phyloP scores from a whole-genome alignment of 2,888 invertebrate genomes.

The Acronicta alni region DNA sequence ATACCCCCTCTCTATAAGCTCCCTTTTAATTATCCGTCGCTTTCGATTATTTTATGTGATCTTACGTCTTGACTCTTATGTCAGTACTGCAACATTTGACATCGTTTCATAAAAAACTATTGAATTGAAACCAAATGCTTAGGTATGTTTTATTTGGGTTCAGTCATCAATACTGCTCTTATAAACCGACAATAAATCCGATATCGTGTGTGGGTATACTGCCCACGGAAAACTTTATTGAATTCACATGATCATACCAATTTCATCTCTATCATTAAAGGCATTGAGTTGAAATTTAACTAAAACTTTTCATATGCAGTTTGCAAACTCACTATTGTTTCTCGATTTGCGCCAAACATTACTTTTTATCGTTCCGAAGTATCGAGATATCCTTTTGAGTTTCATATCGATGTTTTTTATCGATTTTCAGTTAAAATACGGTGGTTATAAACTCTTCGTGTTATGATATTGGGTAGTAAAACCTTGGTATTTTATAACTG shows the following conservation, averaged over 20 bases:
- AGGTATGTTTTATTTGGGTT: slow-evolving; percentile 47
- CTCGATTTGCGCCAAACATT: slow-evolving; percentile 77
- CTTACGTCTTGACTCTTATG: not conserved
- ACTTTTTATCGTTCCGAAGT: slow-evolving; percentile 78
- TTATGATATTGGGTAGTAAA: slow-evolving; percentile 49
- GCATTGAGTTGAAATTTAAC: slow-evolving; percentile 14
- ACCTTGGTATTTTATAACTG: slow-evolving; percentile 31
- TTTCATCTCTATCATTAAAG: slow-evolving; percentile 5
- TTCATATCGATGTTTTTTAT: slow-evolving; percentile 63
- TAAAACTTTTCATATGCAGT: slow-evolving; percentile 49
- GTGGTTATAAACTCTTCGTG: slow-evolving; percentile 54
- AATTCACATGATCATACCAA: slow-evolving; percentile 26
- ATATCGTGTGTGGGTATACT: slow-evolving; percentile 61
- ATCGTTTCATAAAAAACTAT: slow-evolving; percentile 12
- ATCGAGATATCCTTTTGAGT: slow-evolving; percentile 74
- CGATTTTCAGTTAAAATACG: slow-evolving; percentile 63
- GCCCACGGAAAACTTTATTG: slow-evolving; percentile 57
- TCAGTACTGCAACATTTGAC: not conserved
- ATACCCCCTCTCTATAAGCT: too few species aligned
- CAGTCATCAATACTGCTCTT: slow-evolving; percentile 54
- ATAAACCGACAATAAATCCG: slow-evolving; percentile 62
- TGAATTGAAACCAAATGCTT: slow-evolving; percentile 17
- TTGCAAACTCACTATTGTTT: slow-evolving; percentile 75
- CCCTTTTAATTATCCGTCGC: too few species aligned
- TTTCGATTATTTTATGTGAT: too few species aligned